These are phyloP conservation scores for Saturnia japonica DNA, from an alignment of 2,888 invertebrate genomes.

Conservation along the genomic window DNA sequence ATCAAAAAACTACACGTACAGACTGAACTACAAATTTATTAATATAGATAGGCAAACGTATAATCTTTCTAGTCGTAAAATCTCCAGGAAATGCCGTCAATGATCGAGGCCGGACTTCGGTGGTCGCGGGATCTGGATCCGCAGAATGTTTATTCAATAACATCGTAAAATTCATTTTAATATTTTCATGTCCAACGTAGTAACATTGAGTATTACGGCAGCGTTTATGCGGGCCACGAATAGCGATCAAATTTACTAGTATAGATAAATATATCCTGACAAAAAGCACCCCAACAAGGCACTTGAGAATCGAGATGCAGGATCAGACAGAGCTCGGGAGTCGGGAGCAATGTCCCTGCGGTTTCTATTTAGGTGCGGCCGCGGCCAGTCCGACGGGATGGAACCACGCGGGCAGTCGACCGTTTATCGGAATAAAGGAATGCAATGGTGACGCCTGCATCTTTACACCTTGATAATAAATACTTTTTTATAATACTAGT, in stretches of 20 bases:
- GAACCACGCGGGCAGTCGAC: conserved; percentile 72
- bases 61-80: conserved; percentile 31
- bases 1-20: no score
- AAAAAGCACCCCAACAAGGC: conserved; percentile 65
- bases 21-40: no score
- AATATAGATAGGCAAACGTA: conserved; percentile 4
- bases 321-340: conserved; percentile 71
- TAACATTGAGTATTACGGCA: conserved; percentile 1
- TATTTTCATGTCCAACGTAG: conserved; percentile 35
- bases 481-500: background rate
- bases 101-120: conserved; percentile 46
- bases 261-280: conserved; percentile 35
- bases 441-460: conserved; percentile 55
- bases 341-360: conserved; percentile 80
- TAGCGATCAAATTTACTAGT: conserved; percentile 24
- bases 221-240: background rate
- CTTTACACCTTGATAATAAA: conserved; percentile 34
- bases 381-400: conserved; percentile 75
- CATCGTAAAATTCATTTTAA: conserved; percentile 39
- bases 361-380: conserved; percentile 82
- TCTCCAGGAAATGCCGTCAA: conserved; percentile 52
- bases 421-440: conserved; percentile 72
- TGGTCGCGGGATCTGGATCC: conserved; percentile 35
- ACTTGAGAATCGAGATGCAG: conserved; percentile 66
- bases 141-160: conserved; percentile 38